Base-by-base conservation (phyloP, 2,113 vertebrate genomes). In the Atrichornis clamosus region DNA sequence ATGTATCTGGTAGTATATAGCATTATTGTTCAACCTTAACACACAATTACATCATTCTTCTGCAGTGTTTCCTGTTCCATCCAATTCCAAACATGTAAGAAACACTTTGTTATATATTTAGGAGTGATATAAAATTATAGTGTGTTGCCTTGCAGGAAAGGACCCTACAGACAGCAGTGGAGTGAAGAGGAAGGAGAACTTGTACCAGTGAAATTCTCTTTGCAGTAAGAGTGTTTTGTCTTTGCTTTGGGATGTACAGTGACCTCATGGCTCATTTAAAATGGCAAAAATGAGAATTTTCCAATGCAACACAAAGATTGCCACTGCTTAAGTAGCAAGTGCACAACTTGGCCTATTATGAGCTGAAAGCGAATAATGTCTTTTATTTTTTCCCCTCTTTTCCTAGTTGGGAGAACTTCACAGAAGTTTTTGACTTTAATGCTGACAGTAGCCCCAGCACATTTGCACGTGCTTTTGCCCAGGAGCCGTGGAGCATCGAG, bases 141-240 rank as follows among this genome's bases (percentile, higher is more conserved):
- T 55, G 26, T 53, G 93, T 87, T 89, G 21, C 47, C 60, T 93
- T 96, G 9, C 67, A 97, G 97, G 49, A 96, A 94, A 84, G 96
- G 97, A 67, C 46, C 96, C 15, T 97, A 96, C 78, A 80, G 95
- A 9, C 82, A 95, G 60, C 90, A 93, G 59, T 97, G 97, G 96
- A 96, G 68, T 5, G 86, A 96, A 30, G 96, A 97, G 32, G 90
- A 94, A 10, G 95, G 95, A 1, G 77, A 96, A 39, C 96, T 97
- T 15, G 73, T 96, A 2, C 88, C 94, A 13, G 91, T 93, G 49
- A 96, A 96, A 92, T 96, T 97, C 70, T 91, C 80, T 47, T 58
- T 97, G 42, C 74, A 72, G 97, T 97, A 85, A 94, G 96, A 73
- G 26, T 22, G 13, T 62, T 86, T 87, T 26, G 21, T 14, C 35